Base-by-base conservation (phyloP, 2,113 vertebrate species). In the Mixornis gularis region DNA sequence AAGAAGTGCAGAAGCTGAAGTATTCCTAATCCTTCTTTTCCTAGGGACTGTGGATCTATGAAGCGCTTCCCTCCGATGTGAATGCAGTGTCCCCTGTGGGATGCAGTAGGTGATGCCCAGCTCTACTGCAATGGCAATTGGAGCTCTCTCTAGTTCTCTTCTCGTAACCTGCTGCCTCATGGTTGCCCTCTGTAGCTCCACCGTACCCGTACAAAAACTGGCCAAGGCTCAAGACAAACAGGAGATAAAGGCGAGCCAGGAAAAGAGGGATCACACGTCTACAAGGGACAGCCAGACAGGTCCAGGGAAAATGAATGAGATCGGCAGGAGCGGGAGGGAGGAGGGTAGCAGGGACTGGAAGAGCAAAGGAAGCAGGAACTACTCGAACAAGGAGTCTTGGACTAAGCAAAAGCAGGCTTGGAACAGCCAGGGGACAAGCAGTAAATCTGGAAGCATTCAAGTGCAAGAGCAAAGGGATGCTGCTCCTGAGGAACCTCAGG, bases 81-180 rank as follows among this genome's bases (percentile, higher is more conserved):
- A 99, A 97, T 96, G 98, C 98, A 97, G 97, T 97, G 97, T 97
- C 97, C 95, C 97, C 97, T 98, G 98, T 97, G 94, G 98, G 98
- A 98, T 98, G 98, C 95, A 98, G 98, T 98, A 98, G 98, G 98
- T 97, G 97, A 98, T 98, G 98, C 98, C 98, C 97, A 98, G 96
- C 97, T 98, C 97, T 94, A 97, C 98, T 98, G 98, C 98, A 98
- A 99, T 99, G 99, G 98, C 98, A 98, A 98, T 97, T 97, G 98
- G 97, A 96, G 96, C 97, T 94, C 94, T 98, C 85, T 98, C 98
- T 87, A 97, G 98, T 95, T 98, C 98, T 94, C 96, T 99, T 68
- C 97, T 99, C 83, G 97, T 98, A 97, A 98, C 98, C 86, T 99
- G 98, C 98, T 98, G 98, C 97, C 97, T 99, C 97, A 98, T 98